Base-by-base conservation (phyloP, 2,113 vertebrate species). In the Tetraodon nigroviridis region DNA sequence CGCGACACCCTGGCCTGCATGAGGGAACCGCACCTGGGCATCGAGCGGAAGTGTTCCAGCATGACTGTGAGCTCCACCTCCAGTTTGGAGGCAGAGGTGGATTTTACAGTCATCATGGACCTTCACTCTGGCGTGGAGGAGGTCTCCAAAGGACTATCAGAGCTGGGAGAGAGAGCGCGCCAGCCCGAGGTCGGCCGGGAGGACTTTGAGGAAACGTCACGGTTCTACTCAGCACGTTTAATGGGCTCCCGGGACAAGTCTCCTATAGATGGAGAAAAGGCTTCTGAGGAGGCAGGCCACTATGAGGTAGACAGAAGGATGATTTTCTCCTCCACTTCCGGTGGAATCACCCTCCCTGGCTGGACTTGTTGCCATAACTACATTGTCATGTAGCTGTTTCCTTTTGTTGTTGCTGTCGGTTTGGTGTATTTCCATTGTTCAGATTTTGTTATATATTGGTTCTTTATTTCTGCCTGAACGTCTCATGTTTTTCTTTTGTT, bases 41-140 rank as follows among this genome's bases (percentile, higher is more conserved):
- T 97, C 0, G 96, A 98, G 73, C 93, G 95, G 61, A 98, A 96
- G 83, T 97, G 93, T 86, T 97, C 95, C 83, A 97, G 93, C 89
- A 96, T 97, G 90, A 97, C 94, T 0, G 94, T 97, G 86, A 98
- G 95, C 86, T 97, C 95, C 49, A 97, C 96, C 0, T 98, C 94
- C 78, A 96, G 94, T 85, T 89, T 96, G 64, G 95, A 98, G 75
- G 94, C 95, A 0, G 95, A 98, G 82, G 95, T 94, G 47, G 95
- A 98, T 88, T 96, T 98, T 89, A 95, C 94, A 0, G 90, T 94
- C 59, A 89, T 96, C 0, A 92, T 93, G 1, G 95, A 98, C 84
- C 94, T 93, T 78, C 93, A 95, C 0, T 83, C 90, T 0, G 93
- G 92, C 40, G 73, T 87, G 21, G 95, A 97, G 73, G 95, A 96